These are phyloP conservation scores for Urocitellus parryii DNA, from an alignment of 2,113 vertebrate genomes.

Conservation along the genomic window DNA sequence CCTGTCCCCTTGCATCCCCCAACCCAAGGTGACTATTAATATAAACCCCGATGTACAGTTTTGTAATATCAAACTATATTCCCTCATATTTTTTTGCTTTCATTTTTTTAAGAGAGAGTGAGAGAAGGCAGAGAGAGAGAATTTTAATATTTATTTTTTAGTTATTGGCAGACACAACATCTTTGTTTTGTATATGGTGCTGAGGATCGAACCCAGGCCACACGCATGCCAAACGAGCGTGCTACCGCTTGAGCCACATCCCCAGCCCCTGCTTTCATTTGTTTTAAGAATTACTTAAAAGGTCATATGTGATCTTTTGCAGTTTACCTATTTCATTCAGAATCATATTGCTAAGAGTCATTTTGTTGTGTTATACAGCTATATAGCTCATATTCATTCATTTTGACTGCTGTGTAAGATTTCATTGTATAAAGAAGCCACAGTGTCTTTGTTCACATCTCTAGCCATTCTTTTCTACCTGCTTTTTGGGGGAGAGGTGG, in stretches of 20 bases:
- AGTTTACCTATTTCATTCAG: conserved; percentile 42
- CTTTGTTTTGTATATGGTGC: too few species aligned
- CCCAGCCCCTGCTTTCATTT: not conserved
- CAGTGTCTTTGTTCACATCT: not conserved
- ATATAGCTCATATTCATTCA: not conserved
- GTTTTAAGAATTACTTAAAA: conserved; percentile 2
- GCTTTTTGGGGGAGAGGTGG: not conserved
- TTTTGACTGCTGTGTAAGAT: not conserved
- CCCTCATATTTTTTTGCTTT: not conserved
- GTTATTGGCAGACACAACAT: too few species aligned
- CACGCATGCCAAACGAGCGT: too few species aligned
- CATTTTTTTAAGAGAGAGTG: not conserved
- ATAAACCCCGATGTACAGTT: not conserved
- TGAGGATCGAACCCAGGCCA: too few species aligned
- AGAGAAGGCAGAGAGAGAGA: too few species aligned
- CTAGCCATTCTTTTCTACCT: not conserved
- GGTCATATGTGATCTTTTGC: not conserved
- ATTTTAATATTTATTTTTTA: too few species aligned
- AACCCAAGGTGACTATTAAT: not conserved
- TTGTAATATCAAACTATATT: not conserved
- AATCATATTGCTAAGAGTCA: not conserved
- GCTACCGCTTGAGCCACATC: too few species aligned
- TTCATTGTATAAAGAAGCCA: not conserved
- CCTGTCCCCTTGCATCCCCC: not conserved
- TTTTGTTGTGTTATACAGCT: not conserved